Conservation (phyloP, 2,797 vertebrate species). For the Hydrocynus forskahlii region DNA sequence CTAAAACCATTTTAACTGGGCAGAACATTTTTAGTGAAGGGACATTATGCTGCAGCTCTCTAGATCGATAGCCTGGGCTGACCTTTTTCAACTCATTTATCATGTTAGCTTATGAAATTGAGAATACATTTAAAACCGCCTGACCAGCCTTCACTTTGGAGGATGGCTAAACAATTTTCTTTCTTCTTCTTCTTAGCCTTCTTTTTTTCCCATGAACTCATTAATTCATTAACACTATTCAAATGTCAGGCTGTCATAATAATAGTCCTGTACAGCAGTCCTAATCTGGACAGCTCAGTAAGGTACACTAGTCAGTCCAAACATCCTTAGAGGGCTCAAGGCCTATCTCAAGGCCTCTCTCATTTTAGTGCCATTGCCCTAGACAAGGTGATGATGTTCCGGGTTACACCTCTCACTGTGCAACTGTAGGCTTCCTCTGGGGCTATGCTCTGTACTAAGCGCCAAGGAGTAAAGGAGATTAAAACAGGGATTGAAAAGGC, state of each 20-base stretch:
- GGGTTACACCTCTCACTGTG: conserved; percentile 49
- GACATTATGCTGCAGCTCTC: conserved; percentile 3
- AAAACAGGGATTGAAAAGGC: conserved; percentile 52
- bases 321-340: conserved; percentile 7
- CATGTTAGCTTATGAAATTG: conserved; percentile 37
- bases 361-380: conserved; percentile 34
- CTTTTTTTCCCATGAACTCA: background rate
- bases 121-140: conserved; percentile 34
- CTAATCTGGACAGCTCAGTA: conserved; percentile 19
- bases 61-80: conserved; percentile 32
- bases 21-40: background rate
- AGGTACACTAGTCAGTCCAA: conserved; percentile 14
- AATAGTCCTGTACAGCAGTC: conserved; percentile 19
- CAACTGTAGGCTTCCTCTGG: conserved; percentile 46
- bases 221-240: conserved; percentile 13
- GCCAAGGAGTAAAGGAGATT: conserved; percentile 48
- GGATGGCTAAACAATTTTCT: background rate
- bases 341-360: conserved; percentile 10
- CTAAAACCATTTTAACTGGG: background rate
- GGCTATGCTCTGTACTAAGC: conserved; percentile 41
- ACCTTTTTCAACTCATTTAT: conserved; percentile 47
- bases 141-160: background rate
- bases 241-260: conserved; percentile 28
- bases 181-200: background rate
- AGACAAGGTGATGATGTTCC: conserved; percentile 55